Evolutionary conservation across 2,888 invertebrate genomes (phyloP), one percentile per base, ranked within the genome.

Genomic region (Harmothoe impar): DNA sequence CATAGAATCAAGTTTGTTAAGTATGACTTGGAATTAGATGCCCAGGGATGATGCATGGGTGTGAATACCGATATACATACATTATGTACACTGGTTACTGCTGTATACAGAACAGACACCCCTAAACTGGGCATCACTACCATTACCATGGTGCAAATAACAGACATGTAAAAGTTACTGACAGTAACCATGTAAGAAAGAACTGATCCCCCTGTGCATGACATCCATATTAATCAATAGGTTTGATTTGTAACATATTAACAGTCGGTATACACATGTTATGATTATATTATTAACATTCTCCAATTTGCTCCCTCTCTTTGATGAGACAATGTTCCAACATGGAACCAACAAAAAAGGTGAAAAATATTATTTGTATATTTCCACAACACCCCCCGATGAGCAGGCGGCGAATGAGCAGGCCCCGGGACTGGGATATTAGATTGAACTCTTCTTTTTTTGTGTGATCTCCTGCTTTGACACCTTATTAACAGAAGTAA

Each of bases 291-390:
- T n/a, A n/a, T n/a, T 77, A 81, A 81, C 33, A 81, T 81, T 43
- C 81, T 43, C 23, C 17, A 77, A 17, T 10, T 81, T 17, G 29
- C 17, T 25, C 33, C 52, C 54, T 54, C 25, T 54, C 52, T 31
- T n/a, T 54, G n/a, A 20, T 86, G 86, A 86, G 56, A 86, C 86
- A 54, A 86, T 17, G 86, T 54, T 86, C 86, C 86, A 86, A 86
- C 52, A 86, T 86, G 86, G 86, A 86, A 86, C 84, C 7, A 43
- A 84, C 52, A 51, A 51, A 29, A 43, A 84, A 17, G n/a, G 52
- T 54, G 15, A 86, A 35, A 43, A 84, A 31, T 31, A 10, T 15
- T 20, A 52, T 54, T 17, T 54, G 15, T 35, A 17, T 17, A 81
- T 35, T 81, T 35, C 33, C 81, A 81, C 81, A 43, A 81, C 43